These are phyloP conservation scores for Frieseomelitta varia DNA, from an alignment of 1,140 invertebrate genomes.

Conservation along the genomic window DNA sequence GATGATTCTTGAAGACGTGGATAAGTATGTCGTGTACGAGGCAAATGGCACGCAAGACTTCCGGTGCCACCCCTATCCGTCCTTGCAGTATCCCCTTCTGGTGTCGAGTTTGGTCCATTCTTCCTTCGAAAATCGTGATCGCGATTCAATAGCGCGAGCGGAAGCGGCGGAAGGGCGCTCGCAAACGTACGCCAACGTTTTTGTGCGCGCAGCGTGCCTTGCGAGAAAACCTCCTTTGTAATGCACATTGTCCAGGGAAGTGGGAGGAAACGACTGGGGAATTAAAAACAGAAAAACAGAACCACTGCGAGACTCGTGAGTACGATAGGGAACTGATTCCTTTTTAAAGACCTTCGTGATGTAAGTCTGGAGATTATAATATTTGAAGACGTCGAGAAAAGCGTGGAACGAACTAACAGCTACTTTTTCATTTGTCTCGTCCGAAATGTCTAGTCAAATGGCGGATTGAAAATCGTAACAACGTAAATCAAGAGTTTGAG, in stretches of 20 bases:
- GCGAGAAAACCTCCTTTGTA: slow-evolving; percentile 63
- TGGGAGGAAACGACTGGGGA: slow-evolving; percentile 42
- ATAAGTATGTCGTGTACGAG: slow-evolving; percentile 72
- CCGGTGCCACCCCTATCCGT: slow-evolving; percentile 69
- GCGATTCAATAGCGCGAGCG: slow-evolving; percentile 71
- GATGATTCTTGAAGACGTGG: slow-evolving; percentile 75
- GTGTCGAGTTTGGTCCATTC: slow-evolving; percentile 74
- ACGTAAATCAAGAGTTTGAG: too few species aligned
- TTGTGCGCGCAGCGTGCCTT: slow-evolving; percentile 15
- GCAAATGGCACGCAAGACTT: slow-evolving; percentile 81
- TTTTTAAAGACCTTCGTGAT: not conserved
- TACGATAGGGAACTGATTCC: not conserved
- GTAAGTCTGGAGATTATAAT: too few species aligned
- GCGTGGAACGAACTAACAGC: too few species aligned
- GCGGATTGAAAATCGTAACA: too few species aligned
- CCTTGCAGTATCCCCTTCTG: slow-evolving; percentile 54
- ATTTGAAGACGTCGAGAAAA: too few species aligned
- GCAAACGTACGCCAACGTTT: slow-evolving; percentile 44
- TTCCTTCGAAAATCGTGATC: slow-evolving; percentile 70
- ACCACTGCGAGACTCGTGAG: not conserved
- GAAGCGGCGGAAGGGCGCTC: slow-evolving; percentile 68
- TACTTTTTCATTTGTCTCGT: too few species aligned
- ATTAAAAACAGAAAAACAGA: not conserved
- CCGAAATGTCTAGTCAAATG: too few species aligned
- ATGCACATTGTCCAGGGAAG: slow-evolving; percentile 67